Evolutionary conservation across 2,113 vertebrate species (phyloP), one percentile per base, ranked within the genome.

Genomic region (Callipepla californica): DNA sequence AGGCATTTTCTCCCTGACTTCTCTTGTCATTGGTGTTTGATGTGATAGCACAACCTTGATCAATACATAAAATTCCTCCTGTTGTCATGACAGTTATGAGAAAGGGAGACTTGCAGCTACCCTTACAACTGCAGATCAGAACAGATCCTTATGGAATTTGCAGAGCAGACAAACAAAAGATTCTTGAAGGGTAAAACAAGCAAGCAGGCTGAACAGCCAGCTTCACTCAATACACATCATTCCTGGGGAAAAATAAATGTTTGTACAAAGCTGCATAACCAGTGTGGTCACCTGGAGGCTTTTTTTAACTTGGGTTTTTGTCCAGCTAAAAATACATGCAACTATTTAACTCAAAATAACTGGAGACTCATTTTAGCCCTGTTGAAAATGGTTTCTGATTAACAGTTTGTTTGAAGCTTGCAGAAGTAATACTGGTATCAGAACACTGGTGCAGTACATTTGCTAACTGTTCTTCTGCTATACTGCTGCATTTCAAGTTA

Each of bases 211-310:
- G 79, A 92, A 93, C 75, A 82, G 50, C n/a, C 65, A 80, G 69
- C 51, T 87, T 74, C 1, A 1, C 23, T 92, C 79, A 77, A 59
- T 58, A 85, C 62, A 57, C 48, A 79, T 66, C 79, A 87, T 4
- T 50, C 17, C 42, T 19, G 30, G 3, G 74, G 72, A 83, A 91
- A 95, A 93, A 93, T 47, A 89, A 94, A 92, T 96, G 87, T 93
- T 96, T 96, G 84, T 74, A 87, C 91, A 94, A 87, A 89, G 85
- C 72, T 82, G 81, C 59, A 91, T 75, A 82, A 70, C 75, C 75
- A 83, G 53, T 58, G 45, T 51, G 38, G 55, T 74, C 67, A 92
- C 55, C 32, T 32, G 45, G 50, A 80, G 55, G 8, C 15, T 72
- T 87, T 75, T 75, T 82, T 66, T 20, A 50, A 77, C 72, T 77